Conservation (phyloP, 2,888 invertebrate species). For the Patella depressa region DNA sequence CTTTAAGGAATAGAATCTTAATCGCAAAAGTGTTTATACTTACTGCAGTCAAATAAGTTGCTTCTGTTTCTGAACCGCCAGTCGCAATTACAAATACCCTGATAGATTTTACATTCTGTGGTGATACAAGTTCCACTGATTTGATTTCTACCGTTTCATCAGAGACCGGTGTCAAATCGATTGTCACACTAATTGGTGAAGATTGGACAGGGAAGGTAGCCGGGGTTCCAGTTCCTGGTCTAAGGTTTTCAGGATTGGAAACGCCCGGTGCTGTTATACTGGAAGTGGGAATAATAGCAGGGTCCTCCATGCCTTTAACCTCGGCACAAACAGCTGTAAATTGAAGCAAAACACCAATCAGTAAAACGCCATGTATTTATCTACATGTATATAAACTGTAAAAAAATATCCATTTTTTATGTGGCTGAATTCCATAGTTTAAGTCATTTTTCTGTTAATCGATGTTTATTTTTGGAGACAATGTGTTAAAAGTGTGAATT, state of each 20-base stretch:
- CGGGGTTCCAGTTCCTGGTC: background rate
- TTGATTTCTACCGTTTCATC: background rate
- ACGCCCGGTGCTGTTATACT: background rate
- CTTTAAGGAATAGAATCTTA: background rate
- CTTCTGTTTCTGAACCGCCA: background rate
- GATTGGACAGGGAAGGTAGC: background rate
- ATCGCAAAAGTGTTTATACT: background rate
- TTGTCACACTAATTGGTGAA: background rate
- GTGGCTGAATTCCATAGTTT: no score
- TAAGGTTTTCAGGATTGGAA: background rate
- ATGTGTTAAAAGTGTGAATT: no score
- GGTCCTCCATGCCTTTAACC: background rate
- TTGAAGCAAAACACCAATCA: no score
- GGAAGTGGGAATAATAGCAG: background rate
- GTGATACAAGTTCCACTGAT: background rate
- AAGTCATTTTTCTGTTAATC: no score
- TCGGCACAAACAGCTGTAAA: background rate
- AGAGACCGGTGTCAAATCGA: background rate
- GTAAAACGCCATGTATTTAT: no score
- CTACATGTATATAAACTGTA: no score
- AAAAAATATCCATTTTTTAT: no score
- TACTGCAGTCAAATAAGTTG: background rate
- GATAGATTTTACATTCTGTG: background rate
- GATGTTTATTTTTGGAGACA: no score
- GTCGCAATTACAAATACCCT: background rate